Percentiles rank a stretch among this genome's conserved stretches.
phyloP scores from a whole-genome alignment of 2,888 invertebrate genomes.

The Marronus borbonicus region DNA sequence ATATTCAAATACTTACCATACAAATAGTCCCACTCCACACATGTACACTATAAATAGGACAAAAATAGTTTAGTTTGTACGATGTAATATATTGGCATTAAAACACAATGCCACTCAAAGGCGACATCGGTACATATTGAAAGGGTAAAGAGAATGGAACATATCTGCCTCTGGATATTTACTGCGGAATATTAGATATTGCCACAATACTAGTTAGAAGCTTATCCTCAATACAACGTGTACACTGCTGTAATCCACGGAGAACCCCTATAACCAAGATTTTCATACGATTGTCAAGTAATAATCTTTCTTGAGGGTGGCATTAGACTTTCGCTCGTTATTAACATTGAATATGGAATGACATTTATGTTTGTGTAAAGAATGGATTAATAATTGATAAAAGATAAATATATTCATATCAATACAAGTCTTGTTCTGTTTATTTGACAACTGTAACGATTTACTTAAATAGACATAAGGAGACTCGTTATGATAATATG shows the following conservation, averaged over 20 bases:
- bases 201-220: background rate
- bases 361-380: background rate
- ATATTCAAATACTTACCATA: too few species aligned
- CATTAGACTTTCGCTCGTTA: constrained; percentile 10
- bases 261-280: constrained; percentile 21
- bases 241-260: background rate
- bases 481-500: too few species aligned
- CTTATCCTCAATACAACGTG: constrained; percentile 8
- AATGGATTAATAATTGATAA: too few species aligned
- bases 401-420: too few species aligned
- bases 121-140: background rate
- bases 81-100: background rate
- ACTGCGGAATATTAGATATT: constrained; percentile 28
- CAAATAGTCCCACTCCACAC: too few species aligned
- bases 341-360: background rate
- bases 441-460: too few species aligned
- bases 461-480: too few species aligned
- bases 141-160: constrained; percentile 7
- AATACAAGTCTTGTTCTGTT: too few species aligned
- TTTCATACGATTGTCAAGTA: constrained; percentile 21
- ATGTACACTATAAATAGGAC: too few species aligned
- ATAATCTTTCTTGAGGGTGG: constrained; percentile 13
- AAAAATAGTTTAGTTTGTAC: too few species aligned
- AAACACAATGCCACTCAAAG: background rate
- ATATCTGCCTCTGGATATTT: constrained; percentile 14